phyloP scores from a whole-genome alignment of 2,797 vertebrate genomes.

The Acropternis orthonyx region DNA sequence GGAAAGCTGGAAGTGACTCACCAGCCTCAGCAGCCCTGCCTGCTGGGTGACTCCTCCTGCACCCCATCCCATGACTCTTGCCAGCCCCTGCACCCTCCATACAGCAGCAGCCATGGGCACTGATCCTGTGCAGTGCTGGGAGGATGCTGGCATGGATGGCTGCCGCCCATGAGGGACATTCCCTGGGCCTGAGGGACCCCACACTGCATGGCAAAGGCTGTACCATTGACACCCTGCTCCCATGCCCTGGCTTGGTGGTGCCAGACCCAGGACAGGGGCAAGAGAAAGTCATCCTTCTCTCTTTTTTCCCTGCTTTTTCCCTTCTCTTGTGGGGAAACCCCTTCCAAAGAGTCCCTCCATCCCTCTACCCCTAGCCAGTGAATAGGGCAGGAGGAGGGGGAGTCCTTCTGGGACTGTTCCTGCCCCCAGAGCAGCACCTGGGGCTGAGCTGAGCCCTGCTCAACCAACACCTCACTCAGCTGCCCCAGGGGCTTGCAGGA shows the following conservation, averaged over 20 bases:
- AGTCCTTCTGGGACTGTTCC: background rate
- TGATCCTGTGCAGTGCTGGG: background rate
- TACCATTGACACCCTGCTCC: background rate
- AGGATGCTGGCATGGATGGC: background rate
- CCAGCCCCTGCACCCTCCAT: background rate
- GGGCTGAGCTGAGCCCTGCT: background rate
- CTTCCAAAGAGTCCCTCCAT: background rate
- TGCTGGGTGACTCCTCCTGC: background rate
- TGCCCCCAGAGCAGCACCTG: background rate
- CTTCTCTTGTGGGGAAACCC: rapidly evolving
- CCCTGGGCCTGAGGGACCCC: background rate
- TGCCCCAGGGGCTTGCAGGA: background rate
- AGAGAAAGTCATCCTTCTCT: background rate
- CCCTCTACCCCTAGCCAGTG: background rate
- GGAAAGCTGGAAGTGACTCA: conserved; percentile 41
- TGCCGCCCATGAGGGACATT: rapidly evolving
- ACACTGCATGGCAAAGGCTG: rapidly evolving
- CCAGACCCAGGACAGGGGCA: background rate
- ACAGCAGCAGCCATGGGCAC: rapidly evolving
- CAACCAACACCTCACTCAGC: background rate
- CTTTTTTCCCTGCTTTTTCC: background rate
- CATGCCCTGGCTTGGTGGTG: background rate
- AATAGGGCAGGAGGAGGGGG: background rate
- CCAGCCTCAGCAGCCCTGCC: background rate
- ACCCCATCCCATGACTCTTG: background rate